These are phyloP conservation scores for Platygyra sinensis DNA, from an alignment of 64 coral and sea anemone genomes.

Conservation along the genomic window DNA sequence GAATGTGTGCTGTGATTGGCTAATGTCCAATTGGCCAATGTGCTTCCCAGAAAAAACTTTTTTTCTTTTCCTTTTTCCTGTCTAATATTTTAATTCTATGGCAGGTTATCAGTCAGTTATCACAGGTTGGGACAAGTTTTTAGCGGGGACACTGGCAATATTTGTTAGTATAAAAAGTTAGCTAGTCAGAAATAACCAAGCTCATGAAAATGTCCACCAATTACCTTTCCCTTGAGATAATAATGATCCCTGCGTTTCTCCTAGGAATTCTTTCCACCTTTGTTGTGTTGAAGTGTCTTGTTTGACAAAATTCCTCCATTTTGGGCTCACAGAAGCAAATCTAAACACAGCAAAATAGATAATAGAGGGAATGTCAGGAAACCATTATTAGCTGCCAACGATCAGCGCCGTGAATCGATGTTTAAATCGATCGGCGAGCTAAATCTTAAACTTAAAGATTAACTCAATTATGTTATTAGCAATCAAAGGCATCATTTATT, in stretches of 20 bases:
- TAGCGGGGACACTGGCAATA: no score
- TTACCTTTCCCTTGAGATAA: slow-evolving; percentile 50
- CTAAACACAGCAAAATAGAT: slow-evolving; percentile 11
- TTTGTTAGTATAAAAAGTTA: no score
- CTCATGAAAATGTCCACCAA: background rate
- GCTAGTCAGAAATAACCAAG: background rate
- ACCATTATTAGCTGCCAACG: background rate
- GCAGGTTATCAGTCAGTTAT: no score
- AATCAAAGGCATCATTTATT: background rate
- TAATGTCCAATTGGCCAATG: no score
- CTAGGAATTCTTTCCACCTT: slow-evolving; percentile 21
- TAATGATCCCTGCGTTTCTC: slow-evolving; percentile 18
- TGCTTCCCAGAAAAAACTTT: no score
- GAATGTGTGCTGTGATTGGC: no score
- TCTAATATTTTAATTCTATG: no score
- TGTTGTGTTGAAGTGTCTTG: background rate
- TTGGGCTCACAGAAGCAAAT: slow-evolving; percentile 37
- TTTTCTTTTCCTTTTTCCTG: no score
- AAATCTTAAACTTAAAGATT: background rate
- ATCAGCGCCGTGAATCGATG: background rate
- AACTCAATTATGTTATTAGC: background rate
- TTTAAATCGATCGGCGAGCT: background rate
- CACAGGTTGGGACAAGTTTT: no score
- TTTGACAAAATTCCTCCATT: slow-evolving; percentile 40
- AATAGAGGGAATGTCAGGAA: background rate